Percentiles rank a stretch among this genome's conserved stretches.
These are phyloP conservation scores for Mustela lutreola DNA, from an alignment of 2,113 vertebrate genomes.

Conservation along the genomic window DNA sequence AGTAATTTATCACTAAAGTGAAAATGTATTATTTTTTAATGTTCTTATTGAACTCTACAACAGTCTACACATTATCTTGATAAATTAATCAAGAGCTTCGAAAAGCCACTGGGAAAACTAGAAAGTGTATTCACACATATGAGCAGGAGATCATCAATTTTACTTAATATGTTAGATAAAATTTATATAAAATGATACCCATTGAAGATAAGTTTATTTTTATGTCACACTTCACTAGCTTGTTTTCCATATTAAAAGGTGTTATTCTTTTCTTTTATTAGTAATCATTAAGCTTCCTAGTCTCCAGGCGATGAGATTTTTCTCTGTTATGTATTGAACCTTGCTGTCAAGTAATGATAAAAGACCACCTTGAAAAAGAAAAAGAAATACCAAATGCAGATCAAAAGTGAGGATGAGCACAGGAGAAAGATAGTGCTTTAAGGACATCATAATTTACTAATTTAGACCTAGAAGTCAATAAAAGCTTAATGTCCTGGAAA, in stretches of 20 bases:
- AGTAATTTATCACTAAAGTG: slow-evolving; percentile 34
- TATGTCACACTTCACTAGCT: background rate
- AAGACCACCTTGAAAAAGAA: background rate
- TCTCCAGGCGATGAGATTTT: background rate
- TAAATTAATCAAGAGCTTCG: background rate
- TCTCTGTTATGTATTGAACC: background rate
- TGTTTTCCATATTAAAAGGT: background rate
- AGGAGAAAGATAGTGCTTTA: slow-evolving; percentile 2
- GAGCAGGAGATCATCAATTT: background rate
- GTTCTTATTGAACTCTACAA: background rate
- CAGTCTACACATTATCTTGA: background rate
- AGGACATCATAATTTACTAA: slow-evolving; percentile 32
- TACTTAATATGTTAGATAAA: background rate
- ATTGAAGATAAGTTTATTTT: background rate
- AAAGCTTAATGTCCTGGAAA: slow-evolving; percentile 59
- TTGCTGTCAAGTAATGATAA: slow-evolving; percentile 49
- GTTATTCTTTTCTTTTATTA: background rate
- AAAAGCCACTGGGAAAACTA: background rate
- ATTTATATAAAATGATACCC: background rate
- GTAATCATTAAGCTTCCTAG: background rate
- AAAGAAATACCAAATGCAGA: background rate
- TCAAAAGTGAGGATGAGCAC: background rate
- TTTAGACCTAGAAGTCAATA: slow-evolving; percentile 50
- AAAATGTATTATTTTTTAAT: background rate
- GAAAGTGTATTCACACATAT: fast-evolving